A percentile compares a stretch with the other conserved stretches of the same genome.
Conservation (phyloP, 1,140 invertebrate species). For the Drosophila quadrilineata region DNA sequence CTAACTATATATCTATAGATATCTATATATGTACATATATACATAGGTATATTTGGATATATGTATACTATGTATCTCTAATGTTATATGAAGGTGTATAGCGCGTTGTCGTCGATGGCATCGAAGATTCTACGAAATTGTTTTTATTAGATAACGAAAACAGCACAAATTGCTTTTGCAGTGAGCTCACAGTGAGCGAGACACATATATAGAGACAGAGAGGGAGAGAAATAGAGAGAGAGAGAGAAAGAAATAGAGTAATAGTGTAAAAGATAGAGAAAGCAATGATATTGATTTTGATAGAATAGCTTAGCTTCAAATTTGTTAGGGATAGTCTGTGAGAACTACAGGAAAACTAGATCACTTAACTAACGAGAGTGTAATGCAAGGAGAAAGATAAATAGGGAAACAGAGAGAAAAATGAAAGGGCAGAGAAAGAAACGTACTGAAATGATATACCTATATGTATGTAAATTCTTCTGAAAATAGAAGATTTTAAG, state of each 20-base stretch:
- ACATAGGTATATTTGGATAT: conserved; percentile 12
- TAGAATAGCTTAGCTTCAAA: too few species aligned
- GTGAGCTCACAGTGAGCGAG: neutral
- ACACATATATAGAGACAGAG: neutral
- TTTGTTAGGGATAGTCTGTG: too few species aligned
- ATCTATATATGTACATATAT: conserved; percentile 7
- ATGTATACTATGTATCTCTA: conserved; percentile 24
- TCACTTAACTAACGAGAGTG: too few species aligned
- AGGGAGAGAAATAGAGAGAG: neutral
- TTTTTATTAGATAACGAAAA: conserved; percentile 66
- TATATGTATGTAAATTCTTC: too few species aligned
- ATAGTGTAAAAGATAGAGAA: neutral
- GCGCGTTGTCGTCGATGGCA: conserved; percentile 38
- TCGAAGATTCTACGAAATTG: conserved; percentile 41
- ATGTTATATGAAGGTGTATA: conserved; percentile 17
- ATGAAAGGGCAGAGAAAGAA: neutral
- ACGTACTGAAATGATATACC: too few species aligned
- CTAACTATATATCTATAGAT: conserved; percentile 7
- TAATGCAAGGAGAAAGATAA: neutral
- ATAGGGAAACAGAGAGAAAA: neutral
- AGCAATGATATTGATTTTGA: too few species aligned
- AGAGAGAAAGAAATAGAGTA: neutral
- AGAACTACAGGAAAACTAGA: too few species aligned
- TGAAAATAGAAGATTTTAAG: too few species aligned
- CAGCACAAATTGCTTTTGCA: conserved; percentile 50